Base-by-base conservation (phyloP, 23 tunicate species). In the Halocynthia aurantium region DNA sequence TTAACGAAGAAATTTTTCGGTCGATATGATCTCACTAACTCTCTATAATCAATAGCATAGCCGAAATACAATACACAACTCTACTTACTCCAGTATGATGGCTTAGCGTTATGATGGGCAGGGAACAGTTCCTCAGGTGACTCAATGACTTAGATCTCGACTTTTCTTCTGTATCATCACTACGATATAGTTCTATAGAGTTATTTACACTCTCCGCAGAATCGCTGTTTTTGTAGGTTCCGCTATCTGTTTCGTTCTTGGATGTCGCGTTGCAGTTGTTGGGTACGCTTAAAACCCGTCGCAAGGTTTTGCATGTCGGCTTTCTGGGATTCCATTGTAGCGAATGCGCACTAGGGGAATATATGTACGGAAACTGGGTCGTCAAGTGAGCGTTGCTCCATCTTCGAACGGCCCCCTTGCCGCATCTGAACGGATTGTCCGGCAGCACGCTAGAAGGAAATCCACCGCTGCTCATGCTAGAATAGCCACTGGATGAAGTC, bases 371-470 rank as follows among this genome's bases (percentile, higher is more conserved):
- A 2, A 8, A 13, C 0, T 53, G 10, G 0, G 62, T 54, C 2
- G 78, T 64, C 22, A 74, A 51, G 13, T 74, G 78, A n/a, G 78
- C 64, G 57, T 54, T 54, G 78, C 78, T 74, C 78, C 78, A 74
- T 8, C 78, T 20, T 52, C 78, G 56, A 53, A 74, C 55, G 8
- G 78, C 62, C 11, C 55, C 55, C 49, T 53, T 19, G 17, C 76
- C 76, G 76, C 9, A 71, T 53, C 57, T 62, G 31, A 74, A 52
- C 15, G 78, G 78, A 56, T 44, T 74, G 63, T 54, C 78, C n/a
- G 22, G 49, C 70, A 65, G 31, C 9, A 65, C 31, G 19, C n/a
- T 65, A 49, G 44, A 31, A 31, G 44, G 44, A 31, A 31, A 31
- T 31, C 44, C 44, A 31, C 44, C 44, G 44, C 44, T 31, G 44